Base-by-base conservation (phyloP, 1,140 invertebrate species). In the Drosophila bocki region DNA sequence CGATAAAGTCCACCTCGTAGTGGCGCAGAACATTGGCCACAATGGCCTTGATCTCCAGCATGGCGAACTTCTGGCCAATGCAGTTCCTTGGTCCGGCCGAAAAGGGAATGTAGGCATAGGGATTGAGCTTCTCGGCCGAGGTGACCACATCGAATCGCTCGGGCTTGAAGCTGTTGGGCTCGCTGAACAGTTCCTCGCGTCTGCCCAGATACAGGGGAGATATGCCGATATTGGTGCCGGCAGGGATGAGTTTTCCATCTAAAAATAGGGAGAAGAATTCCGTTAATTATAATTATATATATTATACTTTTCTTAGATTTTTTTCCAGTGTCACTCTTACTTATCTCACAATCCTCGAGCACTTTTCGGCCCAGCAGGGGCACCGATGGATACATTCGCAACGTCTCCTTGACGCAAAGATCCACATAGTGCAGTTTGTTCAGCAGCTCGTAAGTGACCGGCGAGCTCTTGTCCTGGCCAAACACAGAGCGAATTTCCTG, bases 61-160 rank as follows among this genome's bases (percentile, higher is more conserved):
- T 93, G 1, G 97, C 97, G 93, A 97, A 98, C 85, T 95, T 96
- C 93, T 97, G 96, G 67, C 96, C 96, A 94, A 91, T 96, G 80
- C 96, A 96, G 79, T 96, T 96, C 72, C 94, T 93, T 33, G 93
- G 93, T 13, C 95, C 95, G 17, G 95, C 95, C 41, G 94, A 95
- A 75, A 96, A 96, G 57, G 96, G 95, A 58, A 96, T 93, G 80
- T 94, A 95, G 11, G 94, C 82, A 76, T 93, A 94, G 1, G 91
- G 93, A 78, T 93, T 94, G 22, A 94, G 91, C 63, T 91, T 91
- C 45, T 90, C 76, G 2, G 85, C 65, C 67, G 95, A 80, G 41
- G 80, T 83, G 3, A 84, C 95, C 1, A 94, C 92, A 33, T 95
- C 85, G 87, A 97, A 97, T 51, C 96, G 93, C 33, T 97, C 96